Base-by-base conservation (phyloP, 2,888 invertebrate species). In the Margaritifera margaritifera region DNA sequence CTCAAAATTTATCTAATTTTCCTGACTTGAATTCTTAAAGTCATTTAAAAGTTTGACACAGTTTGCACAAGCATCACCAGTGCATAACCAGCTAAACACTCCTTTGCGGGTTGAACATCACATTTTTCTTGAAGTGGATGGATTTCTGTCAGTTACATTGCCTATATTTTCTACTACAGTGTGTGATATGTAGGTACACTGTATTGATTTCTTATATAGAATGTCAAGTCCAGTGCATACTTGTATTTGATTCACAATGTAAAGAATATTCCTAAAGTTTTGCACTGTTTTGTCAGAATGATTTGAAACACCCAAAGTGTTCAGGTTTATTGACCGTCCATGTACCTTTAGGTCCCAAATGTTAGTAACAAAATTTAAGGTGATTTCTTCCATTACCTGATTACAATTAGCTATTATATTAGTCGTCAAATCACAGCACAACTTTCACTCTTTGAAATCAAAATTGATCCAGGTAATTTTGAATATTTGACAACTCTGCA, bases 361-460 rank as follows among this genome's bases (percentile, higher is more conserved):
- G 24, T n/a, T 58, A 31, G 24, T n/a, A 19, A n/a, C 19, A 24
- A 58, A 58, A 58, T 58, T 58, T 8, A 58, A 31, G 6, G 27
- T 58, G 18, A 22, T 58, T 58, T 58, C 25, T 27, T 58, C 22
- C 19, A 58, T 58, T 31, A 58, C 58, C 24, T 31, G 24, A 31
- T 58, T 58, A 25, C 58, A 22, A 58, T 58, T 58, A 27, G 24
- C 58, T 19, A 31, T 58, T 27, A 58, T 6, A 20, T 58, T 58
- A 19, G 58, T 27, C 58, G 22, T 20, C n/a, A 58, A 25, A 58
- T 31, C 31, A 31, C 31, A 31, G 31, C 31, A 31, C 31, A 31
- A 6, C 31, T 31, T 31, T 31, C 31, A 31, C 6, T 31, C 31
- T 31, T 31, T 31, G 31, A 31, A 31, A 31, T 31, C 6, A 6